Percentiles rank a stretch among this genome's conserved stretches.
These are phyloP conservation scores for Halocaridina rubra DNA, from an alignment of 2,888 invertebrate genomes.

Conservation along the genomic window DNA sequence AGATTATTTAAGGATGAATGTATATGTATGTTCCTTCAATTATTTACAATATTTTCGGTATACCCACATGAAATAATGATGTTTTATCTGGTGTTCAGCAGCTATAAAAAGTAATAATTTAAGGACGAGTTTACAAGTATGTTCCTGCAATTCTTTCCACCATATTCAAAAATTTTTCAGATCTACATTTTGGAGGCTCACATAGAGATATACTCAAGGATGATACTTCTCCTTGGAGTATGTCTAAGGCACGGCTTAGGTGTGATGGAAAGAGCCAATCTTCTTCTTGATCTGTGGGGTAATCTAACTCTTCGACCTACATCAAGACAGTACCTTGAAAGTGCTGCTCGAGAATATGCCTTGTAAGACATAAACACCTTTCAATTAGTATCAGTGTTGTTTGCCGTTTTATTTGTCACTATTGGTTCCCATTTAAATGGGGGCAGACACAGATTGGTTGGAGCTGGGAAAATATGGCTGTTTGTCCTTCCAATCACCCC, in stretches of 20 bases:
- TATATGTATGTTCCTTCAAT: too few species aligned
- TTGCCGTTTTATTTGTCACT: not conserved
- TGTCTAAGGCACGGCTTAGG: slow-evolving; percentile 39
- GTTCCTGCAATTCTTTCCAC: not conserved
- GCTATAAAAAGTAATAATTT: too few species aligned
- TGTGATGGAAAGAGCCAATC: slow-evolving; percentile 22
- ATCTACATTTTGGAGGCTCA: slow-evolving; percentile 42
- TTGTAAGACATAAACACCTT: slow-evolving; percentile 11
- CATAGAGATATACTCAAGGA: slow-evolving; percentile 34
- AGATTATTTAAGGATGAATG: too few species aligned
- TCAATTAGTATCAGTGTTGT: not conserved
- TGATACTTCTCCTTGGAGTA: slow-evolving; percentile 33
- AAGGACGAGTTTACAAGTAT: not conserved
- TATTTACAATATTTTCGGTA: too few species aligned
- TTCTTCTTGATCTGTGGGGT: slow-evolving; percentile 52
- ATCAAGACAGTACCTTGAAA: slow-evolving; percentile 30
- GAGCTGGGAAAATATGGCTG: too few species aligned
- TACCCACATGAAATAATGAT: too few species aligned
- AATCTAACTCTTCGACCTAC: slow-evolving; percentile 36
- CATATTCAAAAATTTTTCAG: slow-evolving; percentile 1
- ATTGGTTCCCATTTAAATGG: too few species aligned
- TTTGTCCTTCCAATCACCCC: too few species aligned
- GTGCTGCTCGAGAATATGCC: slow-evolving; percentile 11
- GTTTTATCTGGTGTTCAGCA: too few species aligned
- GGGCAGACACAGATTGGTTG: too few species aligned